Conservation (phyloP, 2,113 vertebrate genomes). For the Peromyscus polionotus region DNA sequence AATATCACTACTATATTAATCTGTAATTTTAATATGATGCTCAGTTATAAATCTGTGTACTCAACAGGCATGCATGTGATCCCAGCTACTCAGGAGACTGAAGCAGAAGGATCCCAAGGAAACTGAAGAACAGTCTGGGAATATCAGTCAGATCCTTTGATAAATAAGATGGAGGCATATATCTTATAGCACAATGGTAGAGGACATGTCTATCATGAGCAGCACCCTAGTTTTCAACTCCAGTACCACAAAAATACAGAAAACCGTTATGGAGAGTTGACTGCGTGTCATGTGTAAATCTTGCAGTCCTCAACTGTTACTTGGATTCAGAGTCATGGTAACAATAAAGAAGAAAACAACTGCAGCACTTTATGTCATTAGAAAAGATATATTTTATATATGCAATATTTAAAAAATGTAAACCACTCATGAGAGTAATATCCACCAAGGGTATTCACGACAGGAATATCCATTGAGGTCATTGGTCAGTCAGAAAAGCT, state of each 20-base stretch:
- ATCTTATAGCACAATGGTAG: no score
- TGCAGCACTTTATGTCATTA: not conserved
- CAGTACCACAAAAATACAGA: no score
- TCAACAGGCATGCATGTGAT: not conserved
- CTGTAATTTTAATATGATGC: not conserved
- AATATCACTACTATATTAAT: not conserved
- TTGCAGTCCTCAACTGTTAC: not conserved
- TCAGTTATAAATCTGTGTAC: not conserved
- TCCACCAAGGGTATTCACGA: not conserved
- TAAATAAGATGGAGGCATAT: not conserved
- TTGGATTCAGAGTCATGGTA: not conserved
- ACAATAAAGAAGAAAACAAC: constrained; percentile 41
- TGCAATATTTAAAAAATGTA: not conserved
- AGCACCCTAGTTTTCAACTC: not conserved
- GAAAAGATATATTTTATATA: constrained; percentile 10
- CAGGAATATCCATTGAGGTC: not conserved
- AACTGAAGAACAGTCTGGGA: not conserved
- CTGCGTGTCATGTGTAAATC: not conserved
- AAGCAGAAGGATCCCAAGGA: not conserved
- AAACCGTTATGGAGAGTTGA: not conserved
- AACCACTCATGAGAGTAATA: not conserved
- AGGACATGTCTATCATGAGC: not conserved
- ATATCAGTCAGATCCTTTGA: not conserved
- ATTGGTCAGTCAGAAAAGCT: not conserved
- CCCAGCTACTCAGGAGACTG: not conserved